A percentile compares a stretch with the other conserved stretches of the same genome.
phyloP scores from a whole-genome alignment of 2,888 invertebrate species.

The Sepioteuthis lessoniana region DNA sequence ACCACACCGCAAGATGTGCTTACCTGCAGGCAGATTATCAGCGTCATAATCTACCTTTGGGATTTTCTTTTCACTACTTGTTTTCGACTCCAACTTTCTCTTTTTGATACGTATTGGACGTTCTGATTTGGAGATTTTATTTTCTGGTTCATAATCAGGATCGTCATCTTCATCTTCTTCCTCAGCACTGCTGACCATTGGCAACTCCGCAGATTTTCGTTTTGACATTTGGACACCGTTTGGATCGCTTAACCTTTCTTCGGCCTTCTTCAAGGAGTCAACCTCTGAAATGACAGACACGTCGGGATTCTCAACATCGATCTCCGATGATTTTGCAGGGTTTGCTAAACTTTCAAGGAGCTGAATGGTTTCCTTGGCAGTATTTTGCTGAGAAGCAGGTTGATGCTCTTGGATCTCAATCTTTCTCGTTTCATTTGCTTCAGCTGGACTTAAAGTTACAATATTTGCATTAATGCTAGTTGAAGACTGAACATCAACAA shows the following conservation, averaged over 20 bases:
- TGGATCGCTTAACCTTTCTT: too few relatives aligned
- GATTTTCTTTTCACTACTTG: background rate
- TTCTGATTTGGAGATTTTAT: background rate
- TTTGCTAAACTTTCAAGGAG: background rate
- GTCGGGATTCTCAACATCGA: background rate
- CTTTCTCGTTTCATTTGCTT: background rate
- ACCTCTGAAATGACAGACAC: too few relatives aligned
- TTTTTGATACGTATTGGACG: background rate
- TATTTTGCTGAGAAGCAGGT: background rate
- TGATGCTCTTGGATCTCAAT: background rate
- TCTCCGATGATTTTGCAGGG: background rate
- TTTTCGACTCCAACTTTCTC: background rate
- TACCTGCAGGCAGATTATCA: background rate
- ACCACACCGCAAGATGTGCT: constrained; percentile 66
- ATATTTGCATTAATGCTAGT: background rate
- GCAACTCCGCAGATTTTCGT: background rate
- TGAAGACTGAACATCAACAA: background rate
- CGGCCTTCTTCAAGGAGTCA: too few relatives aligned
- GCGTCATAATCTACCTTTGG: background rate
- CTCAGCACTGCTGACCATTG: background rate
- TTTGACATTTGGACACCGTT: background rate
- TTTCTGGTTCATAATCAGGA: constrained; percentile 44
- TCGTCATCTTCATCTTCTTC: constrained; percentile 38
- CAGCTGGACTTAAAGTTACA: background rate
- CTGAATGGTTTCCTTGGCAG: background rate